Conservation (phyloP, 2,888 invertebrate genomes). For the Brachylomia viminalis region DNA sequence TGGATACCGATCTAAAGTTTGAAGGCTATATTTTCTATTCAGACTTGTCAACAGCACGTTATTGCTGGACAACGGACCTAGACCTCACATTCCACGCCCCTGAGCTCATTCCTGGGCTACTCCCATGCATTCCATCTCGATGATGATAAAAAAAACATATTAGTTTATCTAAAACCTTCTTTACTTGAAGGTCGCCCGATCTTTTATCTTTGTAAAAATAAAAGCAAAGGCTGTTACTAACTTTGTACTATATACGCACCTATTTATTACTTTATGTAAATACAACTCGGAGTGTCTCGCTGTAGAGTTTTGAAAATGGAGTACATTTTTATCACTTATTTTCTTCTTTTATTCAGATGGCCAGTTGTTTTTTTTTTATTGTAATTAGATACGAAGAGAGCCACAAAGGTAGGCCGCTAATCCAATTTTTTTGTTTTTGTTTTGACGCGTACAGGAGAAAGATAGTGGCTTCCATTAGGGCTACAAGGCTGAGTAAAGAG, state of each 20-base stretch:
- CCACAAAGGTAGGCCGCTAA: slow-evolving; percentile 75
- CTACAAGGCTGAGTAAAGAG: slow-evolving; percentile 83
- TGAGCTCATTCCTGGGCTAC: neutral
- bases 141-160: slow-evolving; percentile 4
- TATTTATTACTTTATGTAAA: slow-evolving; percentile 60
- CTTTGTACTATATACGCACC: slow-evolving; percentile 49
- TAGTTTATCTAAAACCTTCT: slow-evolving; percentile 31
- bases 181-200: slow-evolving; percentile 29
- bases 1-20: neutral
- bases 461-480: slow-evolving; percentile 86
- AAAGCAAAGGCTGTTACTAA: slow-evolving; percentile 43
- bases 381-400: slow-evolving; percentile 67
- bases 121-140: neutral
- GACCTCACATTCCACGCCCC: neutral
- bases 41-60: neutral
- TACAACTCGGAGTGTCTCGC: slow-evolving; percentile 39
- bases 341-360: slow-evolving; percentile 60
- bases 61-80: neutral
- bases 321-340: slow-evolving; percentile 61
- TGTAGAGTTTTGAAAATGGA: slow-evolving; percentile 59
- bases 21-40: neutral
- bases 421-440: slow-evolving; percentile 80
- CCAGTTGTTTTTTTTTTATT: slow-evolving; percentile 69
- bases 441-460: slow-evolving; percentile 80
- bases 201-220: slow-evolving; percentile 49